Conservation (phyloP, 2,888 invertebrate species). For the Antitype chi region DNA sequence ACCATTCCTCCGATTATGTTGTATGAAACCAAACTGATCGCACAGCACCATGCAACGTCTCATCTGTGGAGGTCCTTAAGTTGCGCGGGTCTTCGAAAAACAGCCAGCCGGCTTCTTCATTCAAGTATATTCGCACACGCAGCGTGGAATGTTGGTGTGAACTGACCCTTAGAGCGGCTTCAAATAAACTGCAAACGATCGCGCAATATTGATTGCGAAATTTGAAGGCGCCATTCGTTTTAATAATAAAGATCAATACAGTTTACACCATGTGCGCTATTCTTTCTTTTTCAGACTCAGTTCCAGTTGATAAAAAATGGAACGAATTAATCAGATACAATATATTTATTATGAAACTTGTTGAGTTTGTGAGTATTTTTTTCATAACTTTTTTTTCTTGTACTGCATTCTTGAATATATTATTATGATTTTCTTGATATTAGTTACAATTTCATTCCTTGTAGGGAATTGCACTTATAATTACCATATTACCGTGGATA, state of each 20-base stretch:
- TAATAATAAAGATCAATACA: neutral
- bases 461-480: constrained; percentile 82
- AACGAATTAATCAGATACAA: constrained; percentile 86
- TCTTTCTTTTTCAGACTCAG: constrained; percentile 79
- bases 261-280: neutral
- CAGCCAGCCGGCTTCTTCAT: neutral
- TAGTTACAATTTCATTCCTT: constrained; percentile 72
- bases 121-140: no score
- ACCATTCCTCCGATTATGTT: neutral
- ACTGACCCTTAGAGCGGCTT: neutral
- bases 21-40: neutral
- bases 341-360: constrained; percentile 87
- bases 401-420: constrained; percentile 37
- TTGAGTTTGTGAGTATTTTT: constrained; percentile 86
- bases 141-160: neutral
- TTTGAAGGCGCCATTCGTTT: neutral
- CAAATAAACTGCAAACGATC: neutral
- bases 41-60: neutral
- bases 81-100: neutral
- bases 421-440: constrained; percentile 49
- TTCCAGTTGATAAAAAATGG: constrained; percentile 88
- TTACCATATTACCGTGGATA: constrained; percentile 78
- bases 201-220: neutral
- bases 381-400: constrained; percentile 21
- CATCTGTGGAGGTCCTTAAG: neutral